A percentile compares a stretch with the other conserved stretches of the same genome.
Conservation (phyloP, 2,797 vertebrate species). For the Craterocephalus amniculus region DNA sequence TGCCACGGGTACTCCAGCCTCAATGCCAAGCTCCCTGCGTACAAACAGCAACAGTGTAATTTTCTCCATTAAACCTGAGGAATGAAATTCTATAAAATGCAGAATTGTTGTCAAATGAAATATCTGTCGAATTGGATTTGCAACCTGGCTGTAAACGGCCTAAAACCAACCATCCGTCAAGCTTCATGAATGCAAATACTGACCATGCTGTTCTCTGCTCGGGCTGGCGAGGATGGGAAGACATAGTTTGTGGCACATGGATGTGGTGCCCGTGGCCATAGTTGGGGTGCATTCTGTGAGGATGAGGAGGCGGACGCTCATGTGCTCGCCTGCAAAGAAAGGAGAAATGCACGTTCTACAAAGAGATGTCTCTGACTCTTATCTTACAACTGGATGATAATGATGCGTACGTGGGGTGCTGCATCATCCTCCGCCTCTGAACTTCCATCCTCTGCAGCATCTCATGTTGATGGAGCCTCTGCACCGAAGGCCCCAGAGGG, state of each 20-base stretch:
- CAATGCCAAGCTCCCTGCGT: conserved; percentile 95
- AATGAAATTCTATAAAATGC: not conserved
- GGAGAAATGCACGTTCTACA: conserved; percentile 4
- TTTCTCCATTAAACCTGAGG: not conserved
- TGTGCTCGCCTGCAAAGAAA: conserved; percentile 89
- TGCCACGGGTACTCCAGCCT: conserved; percentile 94
- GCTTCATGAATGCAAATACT: conserved; percentile 62
- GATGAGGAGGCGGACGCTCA: conserved; percentile 96
- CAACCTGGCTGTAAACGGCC: not conserved
- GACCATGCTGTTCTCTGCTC: conserved; percentile 97
- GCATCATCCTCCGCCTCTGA: conserved; percentile 96
- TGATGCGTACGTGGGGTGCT: conserved; percentile 92
- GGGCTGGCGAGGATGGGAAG: conserved; percentile 95
- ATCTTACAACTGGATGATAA: not conserved
- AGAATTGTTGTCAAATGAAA: not conserved
- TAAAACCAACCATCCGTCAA: not conserved
- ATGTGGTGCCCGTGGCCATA: conserved; percentile 99
- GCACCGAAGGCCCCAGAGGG: conserved; percentile 89
- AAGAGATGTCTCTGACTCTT: not conserved
- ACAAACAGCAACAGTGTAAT: conserved; percentile 17
- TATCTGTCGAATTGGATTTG: not conserved
- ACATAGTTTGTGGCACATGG: conserved; percentile 99
- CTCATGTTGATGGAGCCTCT: conserved; percentile 93
- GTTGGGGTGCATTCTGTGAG: conserved; percentile 99
- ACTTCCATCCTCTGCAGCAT: conserved; percentile 98